Conservation (phyloP, 2,797 vertebrate species). For the Cephalopachus bancanus region DNA sequence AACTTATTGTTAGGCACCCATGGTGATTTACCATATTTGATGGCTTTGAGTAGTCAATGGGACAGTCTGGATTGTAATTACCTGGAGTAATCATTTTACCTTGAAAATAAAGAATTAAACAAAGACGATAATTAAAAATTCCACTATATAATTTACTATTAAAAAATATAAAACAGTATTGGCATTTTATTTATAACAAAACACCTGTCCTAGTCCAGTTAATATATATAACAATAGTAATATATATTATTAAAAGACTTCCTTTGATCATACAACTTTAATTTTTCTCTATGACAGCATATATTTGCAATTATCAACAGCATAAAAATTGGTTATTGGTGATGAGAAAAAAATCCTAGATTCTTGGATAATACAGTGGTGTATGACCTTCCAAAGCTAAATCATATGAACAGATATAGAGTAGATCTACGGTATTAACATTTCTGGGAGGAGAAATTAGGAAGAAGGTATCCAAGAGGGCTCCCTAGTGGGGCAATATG, state of each 20-base stretch:
- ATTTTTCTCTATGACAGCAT: background rate
- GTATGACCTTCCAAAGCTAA: background rate
- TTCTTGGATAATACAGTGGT: background rate
- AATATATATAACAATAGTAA: background rate
- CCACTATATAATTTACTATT: background rate
- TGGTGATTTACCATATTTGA: background rate
- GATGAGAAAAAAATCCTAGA: background rate
- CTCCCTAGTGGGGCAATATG: background rate
- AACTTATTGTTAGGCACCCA: background rate
- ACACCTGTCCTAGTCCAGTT: background rate
- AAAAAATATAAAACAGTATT: conserved; percentile 40
- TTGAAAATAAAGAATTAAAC: background rate
- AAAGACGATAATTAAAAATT: background rate
- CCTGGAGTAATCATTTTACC: background rate
- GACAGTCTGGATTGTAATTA: background rate
- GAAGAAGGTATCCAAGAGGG: background rate
- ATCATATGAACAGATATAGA: background rate
- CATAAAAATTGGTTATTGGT: background rate
- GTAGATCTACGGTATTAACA: background rate
- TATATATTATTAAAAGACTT: background rate
- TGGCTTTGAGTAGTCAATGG: background rate
- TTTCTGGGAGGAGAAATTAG: background rate
- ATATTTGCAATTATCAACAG: background rate
- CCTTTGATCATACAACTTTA: background rate
- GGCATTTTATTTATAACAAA: background rate